Evolutionary conservation across 2,888 invertebrate genomes (phyloP).

Genomic region (Stratiomys singularior): DNA sequence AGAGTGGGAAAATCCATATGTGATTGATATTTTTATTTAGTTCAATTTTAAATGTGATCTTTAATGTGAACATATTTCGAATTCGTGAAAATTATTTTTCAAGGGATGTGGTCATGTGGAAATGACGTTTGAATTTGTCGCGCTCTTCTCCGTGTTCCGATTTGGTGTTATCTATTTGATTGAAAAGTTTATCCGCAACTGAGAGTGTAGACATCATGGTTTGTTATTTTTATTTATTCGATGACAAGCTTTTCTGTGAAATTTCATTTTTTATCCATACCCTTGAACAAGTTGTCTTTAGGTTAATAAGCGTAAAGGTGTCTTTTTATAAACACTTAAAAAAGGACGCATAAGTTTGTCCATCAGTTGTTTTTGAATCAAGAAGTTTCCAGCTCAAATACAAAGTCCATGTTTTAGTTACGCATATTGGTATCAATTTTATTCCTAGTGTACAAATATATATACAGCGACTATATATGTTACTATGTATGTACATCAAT

Average conservation of each 20-base stretch:
- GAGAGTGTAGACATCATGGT: constrained; percentile 14
- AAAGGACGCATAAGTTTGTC: too few species aligned
- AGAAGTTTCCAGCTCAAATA: too few species aligned
- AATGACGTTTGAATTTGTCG: background rate
- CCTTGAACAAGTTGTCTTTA: too few species aligned
- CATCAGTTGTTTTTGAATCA: too few species aligned
- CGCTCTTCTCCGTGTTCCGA: background rate
- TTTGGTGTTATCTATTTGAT: constrained; percentile 5
- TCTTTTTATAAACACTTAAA: too few species aligned
- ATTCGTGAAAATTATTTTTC: background rate
- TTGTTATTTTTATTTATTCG: background rate
- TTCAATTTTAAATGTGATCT: background rate
- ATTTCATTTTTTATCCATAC: background rate
- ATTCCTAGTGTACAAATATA: too few species aligned
- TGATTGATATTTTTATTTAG: background rate
- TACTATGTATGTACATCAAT: too few species aligned
- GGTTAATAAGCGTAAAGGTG: too few species aligned
- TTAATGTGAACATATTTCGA: background rate
- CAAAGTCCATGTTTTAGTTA: too few species aligned
- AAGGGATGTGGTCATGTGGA: background rate
- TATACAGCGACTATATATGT: too few species aligned
- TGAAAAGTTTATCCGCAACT: background rate
- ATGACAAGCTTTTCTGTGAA: background rate
- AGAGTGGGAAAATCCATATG: background rate
- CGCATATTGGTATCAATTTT: too few species aligned